These are phyloP conservation scores for Alviniconcha marisindica DNA, from an alignment of 1,140 invertebrate species.

Conservation along the genomic window DNA sequence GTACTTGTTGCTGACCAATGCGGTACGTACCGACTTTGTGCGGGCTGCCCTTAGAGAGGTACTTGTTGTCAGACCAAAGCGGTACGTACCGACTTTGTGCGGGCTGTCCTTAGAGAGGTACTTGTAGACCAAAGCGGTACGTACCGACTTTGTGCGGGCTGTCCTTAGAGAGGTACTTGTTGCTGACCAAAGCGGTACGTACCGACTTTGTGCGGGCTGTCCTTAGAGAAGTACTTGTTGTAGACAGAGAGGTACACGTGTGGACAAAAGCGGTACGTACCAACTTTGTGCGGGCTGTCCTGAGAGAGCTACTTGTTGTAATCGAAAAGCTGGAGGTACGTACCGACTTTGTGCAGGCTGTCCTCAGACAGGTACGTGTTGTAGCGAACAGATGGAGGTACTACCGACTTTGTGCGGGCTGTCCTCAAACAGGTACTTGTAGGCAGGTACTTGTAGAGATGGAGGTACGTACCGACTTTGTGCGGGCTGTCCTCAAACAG, in stretches of 20 bases:
- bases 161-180: constrained; percentile 67
- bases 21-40: constrained; percentile 67
- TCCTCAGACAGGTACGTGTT: constrained; percentile 69
- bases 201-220: constrained; percentile 65
- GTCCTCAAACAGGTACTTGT: constrained; percentile 62
- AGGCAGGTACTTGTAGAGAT: too few relatives aligned
- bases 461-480: constrained; percentile 68
- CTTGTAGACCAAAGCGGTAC: too few relatives aligned
- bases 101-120: constrained; percentile 64
- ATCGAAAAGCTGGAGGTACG: too few relatives aligned
- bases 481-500: constrained; percentile 61
- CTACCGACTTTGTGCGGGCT: constrained; percentile 65
- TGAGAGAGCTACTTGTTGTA: constrained; percentile 71
- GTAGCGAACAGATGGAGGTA: too few relatives aligned
- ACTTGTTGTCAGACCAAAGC: too few relatives aligned
- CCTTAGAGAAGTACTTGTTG: constrained; percentile 68
- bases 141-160: constrained; percentile 64
- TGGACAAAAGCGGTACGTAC: too few relatives aligned
- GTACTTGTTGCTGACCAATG: too few relatives aligned
- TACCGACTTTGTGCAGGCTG: constrained; percentile 64
- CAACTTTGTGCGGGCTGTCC: constrained; percentile 61
- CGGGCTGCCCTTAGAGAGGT: constrained; percentile 59
- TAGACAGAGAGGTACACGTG: too few relatives aligned
- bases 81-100: constrained; percentile 67
- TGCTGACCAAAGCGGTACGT: constrained; percentile 72